Conservation (phyloP, 2,888 invertebrate species). For the Nymphalis urticae region DNA sequence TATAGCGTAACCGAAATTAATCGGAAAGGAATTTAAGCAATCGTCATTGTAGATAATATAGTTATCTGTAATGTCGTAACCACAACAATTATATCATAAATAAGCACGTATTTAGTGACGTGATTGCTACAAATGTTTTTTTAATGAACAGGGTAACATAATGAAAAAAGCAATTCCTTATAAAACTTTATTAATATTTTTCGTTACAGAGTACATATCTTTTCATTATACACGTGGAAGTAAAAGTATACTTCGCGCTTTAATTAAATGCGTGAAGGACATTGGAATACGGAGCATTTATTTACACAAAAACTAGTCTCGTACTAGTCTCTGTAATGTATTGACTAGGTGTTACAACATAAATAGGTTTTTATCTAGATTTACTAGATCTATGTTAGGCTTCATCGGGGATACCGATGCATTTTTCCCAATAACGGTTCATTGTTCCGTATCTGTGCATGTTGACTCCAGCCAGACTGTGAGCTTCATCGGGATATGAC, state of each 20-base stretch:
- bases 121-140: background rate
- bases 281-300: constrained; percentile 26
- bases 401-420: constrained; percentile 51
- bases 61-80: background rate
- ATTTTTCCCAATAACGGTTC: constrained; percentile 87
- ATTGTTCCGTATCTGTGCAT: constrained; percentile 92
- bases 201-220: background rate
- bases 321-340: constrained; percentile 7
- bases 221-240: constrained; percentile 24
- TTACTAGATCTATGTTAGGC: constrained; percentile 21
- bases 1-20: too few relatives aligned
- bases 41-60: too few relatives aligned
- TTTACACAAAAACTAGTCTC: constrained; percentile 28
- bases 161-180: background rate
- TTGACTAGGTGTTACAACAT: constrained; percentile 6
- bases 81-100: background rate
- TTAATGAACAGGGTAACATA: background rate
- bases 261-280: constrained; percentile 30
- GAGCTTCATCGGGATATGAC: constrained; percentile 94
- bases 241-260: constrained; percentile 35
- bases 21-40: too few relatives aligned
- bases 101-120: background rate
- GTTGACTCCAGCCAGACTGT: constrained; percentile 84
- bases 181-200: background rate
- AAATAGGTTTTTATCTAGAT: constrained; percentile 1